Percentiles rank a stretch among this genome's conserved stretches.
Evolutionary conservation across 1,140 invertebrate genomes (phyloP).

Genomic region (Euura saliciscinereae): DNA sequence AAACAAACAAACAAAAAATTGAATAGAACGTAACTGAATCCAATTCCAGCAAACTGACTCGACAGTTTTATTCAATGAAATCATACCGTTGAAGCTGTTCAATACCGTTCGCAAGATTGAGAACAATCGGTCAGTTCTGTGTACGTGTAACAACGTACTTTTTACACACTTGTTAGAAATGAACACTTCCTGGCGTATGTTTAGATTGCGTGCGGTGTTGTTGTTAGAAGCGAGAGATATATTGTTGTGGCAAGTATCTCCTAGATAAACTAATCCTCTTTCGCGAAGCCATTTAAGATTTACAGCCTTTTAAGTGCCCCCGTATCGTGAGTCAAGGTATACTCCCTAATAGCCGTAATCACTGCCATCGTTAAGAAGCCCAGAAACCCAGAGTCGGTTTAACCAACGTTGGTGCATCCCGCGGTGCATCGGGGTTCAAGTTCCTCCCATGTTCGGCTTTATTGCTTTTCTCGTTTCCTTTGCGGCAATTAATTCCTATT

Average conservation of each 20-base stretch:
- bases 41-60: background rate
- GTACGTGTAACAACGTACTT: too few species aligned
- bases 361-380: background rate
- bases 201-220: too few species aligned
- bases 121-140: too few species aligned
- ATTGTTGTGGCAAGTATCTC: too few species aligned
- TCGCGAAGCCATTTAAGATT: slow-evolving; percentile 3
- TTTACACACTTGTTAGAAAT: too few species aligned
- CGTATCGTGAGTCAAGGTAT: slow-evolving; percentile 1
- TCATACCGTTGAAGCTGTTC: background rate
- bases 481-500: background rate
- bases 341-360: background rate
- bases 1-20: background rate
- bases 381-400: background rate
- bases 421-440: background rate
- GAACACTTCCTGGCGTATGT: too few species aligned
- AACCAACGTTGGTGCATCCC: background rate
- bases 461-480: background rate
- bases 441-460: background rate
- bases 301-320: background rate
- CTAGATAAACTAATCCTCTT: background rate
- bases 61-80: background rate
- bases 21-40: background rate
- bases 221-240: too few species aligned
- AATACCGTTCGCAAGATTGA: too few species aligned